Evolutionary conservation across 2,888 invertebrate species (phyloP).

Genomic region (Pycnomerus fuliginosus): DNA sequence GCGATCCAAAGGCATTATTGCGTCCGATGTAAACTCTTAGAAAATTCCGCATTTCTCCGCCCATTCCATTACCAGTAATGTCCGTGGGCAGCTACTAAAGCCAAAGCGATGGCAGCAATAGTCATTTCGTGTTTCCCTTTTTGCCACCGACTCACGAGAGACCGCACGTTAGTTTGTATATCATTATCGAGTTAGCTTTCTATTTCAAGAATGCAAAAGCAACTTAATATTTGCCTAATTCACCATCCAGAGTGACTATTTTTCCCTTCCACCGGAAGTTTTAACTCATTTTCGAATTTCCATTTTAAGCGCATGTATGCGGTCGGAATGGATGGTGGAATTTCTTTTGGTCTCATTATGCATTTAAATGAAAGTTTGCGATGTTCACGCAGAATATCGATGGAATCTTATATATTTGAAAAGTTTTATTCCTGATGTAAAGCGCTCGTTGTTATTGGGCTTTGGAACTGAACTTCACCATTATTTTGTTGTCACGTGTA

Average conservation of each 20-base stretch:
- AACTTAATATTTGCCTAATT: too few relatives aligned
- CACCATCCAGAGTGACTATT: neutral
- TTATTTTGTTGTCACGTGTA: too few relatives aligned
- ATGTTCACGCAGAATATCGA: conserved; percentile 18
- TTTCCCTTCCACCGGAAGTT: neutral
- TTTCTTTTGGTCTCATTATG: conserved; percentile 13
- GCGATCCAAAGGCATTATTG: too few relatives aligned
- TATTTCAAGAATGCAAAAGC: too few relatives aligned
- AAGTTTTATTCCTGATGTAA: conserved; percentile 14
- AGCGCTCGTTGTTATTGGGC: too few relatives aligned
- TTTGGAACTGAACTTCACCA: too few relatives aligned
- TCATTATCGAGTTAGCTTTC: too few relatives aligned
- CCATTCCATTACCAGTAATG: conserved; percentile 27
- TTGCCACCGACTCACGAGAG: too few relatives aligned
- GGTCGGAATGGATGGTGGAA: conserved; percentile 4
- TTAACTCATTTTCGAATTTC: conserved; percentile 6
- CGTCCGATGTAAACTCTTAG: too few relatives aligned
- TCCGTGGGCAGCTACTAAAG: conserved; percentile 23
- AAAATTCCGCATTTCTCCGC: conserved; percentile 24
- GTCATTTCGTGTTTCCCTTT: conserved; percentile 14
- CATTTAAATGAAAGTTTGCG: conserved; percentile 22
- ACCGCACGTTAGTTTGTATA: too few relatives aligned
- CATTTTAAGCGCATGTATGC: conserved; percentile 14
- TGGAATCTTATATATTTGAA: conserved; percentile 17
- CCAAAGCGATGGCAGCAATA: conserved; percentile 8